Evolutionary conservation across 2,797 vertebrate genomes (phyloP), one percentile per base, ranked within the genome.

Genomic region (Diplodus puntazzo): DNA sequence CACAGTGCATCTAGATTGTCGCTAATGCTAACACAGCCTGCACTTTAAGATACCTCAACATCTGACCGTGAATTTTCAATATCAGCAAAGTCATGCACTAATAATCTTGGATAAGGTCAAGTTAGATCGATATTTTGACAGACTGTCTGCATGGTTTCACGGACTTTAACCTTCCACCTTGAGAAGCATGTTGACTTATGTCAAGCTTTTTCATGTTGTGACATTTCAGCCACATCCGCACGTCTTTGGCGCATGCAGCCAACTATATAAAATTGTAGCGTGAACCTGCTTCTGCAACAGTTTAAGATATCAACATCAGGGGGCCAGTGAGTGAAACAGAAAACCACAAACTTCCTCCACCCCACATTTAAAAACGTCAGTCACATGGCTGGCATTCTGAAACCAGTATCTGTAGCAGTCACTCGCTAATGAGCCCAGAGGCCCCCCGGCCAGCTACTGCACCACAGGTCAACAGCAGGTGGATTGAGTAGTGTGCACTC

Each of bases 351-450:
- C 53, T 9, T 73, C 77, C 71, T 81, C 50, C 50, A 59, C 71
- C 48, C 12, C 30, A 69, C 61, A 65, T 81, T 78, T 70, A 67
- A 65, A 81, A 86, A 77, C 74, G 71, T 75, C 73, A 69, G 77
- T 90, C 85, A 86, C 89, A 71, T 55, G 72, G 76, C n/a, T 45
- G 20, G 18, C 55, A 80, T 78, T 76, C 54, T n/a, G 0, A 12
- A 74, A 64, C 75, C 67, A 60, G 69, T 91, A 93, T 94, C 87
- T 86, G 82, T 92, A 53, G 86, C 92, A 88, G 61, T 81, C 77
- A 55, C 69, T 89, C 58, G 46, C 49, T 65, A 62, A 80, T 80
- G 81, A 81, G 72, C 62, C 63, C 48, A 64, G 78, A 79, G 53
- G 39, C 39, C 66, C 70, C 67, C 59, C 27, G 5, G 73, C 10